Percentiles rank a stretch among this genome's conserved stretches.
Conservation (phyloP, 2,797 vertebrate genomes). For the Cynopterus sphinx region DNA sequence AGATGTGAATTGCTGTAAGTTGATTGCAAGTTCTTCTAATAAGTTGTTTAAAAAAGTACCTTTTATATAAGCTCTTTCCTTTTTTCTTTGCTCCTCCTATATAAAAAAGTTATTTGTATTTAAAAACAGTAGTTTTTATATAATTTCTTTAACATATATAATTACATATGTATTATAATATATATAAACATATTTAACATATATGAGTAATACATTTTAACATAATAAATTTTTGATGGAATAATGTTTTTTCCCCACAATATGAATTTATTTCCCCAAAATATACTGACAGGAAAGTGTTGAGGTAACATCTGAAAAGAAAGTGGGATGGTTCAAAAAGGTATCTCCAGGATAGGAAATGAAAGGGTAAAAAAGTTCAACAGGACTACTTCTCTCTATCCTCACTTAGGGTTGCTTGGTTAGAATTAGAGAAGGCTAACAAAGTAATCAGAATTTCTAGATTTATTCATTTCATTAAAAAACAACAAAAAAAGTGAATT, state of each 20-base stretch:
- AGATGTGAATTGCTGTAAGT: neutral
- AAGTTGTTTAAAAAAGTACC: conserved; percentile 67
- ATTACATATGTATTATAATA: neutral
- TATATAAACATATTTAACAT: neutral
- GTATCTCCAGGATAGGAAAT: neutral
- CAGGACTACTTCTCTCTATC: neutral
- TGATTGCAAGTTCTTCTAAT: conserved; percentile 43
- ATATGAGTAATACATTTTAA: conserved; percentile 26
- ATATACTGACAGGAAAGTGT: neutral
- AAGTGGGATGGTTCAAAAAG: conserved; percentile 2
- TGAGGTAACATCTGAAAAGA: conserved; percentile 32
- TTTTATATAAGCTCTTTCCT: conserved; percentile 41
- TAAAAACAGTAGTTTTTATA: conserved; percentile 44
- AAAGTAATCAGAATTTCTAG: conserved; percentile 6
- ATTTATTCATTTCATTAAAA: conserved; percentile 5
- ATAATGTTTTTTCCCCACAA: neutral
- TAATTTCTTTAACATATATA: conserved; percentile 8
- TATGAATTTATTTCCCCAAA: conserved; percentile 42
- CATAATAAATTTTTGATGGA: conserved; percentile 15
- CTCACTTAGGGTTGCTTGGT: neutral
- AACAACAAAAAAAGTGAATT: neutral
- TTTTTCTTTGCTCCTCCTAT: conserved; percentile 68
- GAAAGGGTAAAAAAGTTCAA: conserved; percentile 16
- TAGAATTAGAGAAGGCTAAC: neutral
- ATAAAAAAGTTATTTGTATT: conserved; percentile 72